Conservation (phyloP, 2,113 vertebrate genomes). For the Halichoeres trimaculatus region DNA sequence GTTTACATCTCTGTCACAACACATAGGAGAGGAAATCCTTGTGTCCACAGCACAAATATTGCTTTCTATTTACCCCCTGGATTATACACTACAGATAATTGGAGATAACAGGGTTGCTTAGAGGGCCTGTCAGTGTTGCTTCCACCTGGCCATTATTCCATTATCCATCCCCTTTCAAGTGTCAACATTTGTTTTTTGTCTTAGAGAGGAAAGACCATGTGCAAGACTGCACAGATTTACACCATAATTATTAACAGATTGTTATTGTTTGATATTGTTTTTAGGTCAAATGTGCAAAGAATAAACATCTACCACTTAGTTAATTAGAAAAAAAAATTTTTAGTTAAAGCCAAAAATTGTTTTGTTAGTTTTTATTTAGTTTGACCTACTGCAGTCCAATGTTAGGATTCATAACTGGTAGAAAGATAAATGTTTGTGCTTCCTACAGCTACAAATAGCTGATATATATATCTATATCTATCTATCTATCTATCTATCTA, state of each 20-base stretch:
- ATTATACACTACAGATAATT: conserved; percentile 69
- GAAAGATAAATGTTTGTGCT: no score
- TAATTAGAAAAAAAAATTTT: conserved; percentile 16
- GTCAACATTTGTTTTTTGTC: conserved; percentile 51
- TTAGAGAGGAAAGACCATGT: background rate
- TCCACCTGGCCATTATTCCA: conserved; percentile 29
- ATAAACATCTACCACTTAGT: background rate
- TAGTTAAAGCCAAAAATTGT: no score
- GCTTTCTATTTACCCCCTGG: conserved; percentile 66
- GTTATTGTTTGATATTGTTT: conserved; percentile 2
- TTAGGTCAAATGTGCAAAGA: background rate
- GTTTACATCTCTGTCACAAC: conserved; percentile 65
- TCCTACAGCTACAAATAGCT: no score
- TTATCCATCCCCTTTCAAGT: conserved; percentile 51
- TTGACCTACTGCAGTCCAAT: background rate
- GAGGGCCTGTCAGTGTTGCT: conserved; percentile 43
- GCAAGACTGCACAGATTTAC: conserved; percentile 1
- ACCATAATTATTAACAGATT: background rate
- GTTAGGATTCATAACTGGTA: background rate
- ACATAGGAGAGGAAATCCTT: conserved; percentile 57
- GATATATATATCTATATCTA: no score
- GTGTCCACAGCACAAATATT: conserved; percentile 63
- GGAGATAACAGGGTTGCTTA: conserved; percentile 61
- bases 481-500: no score
- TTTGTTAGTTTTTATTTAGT: background rate